These are phyloP conservation scores for Fragum sueziense DNA, from an alignment of 2,888 invertebrate species.

Conservation along the genomic window DNA sequence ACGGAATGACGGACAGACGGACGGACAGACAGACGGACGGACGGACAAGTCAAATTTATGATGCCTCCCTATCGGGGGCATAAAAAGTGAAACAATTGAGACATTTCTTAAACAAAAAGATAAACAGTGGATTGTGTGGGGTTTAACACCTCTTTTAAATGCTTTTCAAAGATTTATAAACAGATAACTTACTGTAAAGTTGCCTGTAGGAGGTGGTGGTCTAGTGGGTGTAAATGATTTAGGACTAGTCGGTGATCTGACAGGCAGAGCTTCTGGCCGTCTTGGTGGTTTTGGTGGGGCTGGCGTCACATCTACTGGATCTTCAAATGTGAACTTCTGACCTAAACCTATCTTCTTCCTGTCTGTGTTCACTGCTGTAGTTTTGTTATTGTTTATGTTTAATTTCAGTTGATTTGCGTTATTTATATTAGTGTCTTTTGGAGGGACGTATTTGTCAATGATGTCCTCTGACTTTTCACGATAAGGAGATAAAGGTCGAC, in stretches of 20 bases:
- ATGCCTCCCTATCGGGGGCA: too few relatives aligned
- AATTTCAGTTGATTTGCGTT: conserved; percentile 33
- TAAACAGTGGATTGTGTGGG: too few relatives aligned
- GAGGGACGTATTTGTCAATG: conserved; percentile 7
- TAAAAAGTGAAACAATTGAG: too few relatives aligned
- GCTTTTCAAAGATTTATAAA: not conserved
- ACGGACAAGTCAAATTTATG: too few relatives aligned
- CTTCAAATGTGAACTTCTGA: conserved; percentile 60
- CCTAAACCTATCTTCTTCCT: conserved; percentile 65
- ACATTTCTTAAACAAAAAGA: too few relatives aligned
- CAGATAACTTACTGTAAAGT: not conserved
- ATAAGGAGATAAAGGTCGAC: conserved; percentile 40
- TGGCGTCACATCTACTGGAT: conserved; percentile 32
- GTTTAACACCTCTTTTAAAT: too few relatives aligned
- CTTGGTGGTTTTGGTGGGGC: conserved; percentile 30
- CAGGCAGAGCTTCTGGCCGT: not conserved
- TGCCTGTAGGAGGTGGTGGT: conserved; percentile 57
- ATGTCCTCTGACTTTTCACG: conserved; percentile 20
- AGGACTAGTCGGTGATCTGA: conserved; percentile 4
- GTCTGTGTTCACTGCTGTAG: not conserved
- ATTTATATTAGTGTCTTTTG: conserved; percentile 10
- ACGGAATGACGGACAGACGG: too few relatives aligned
- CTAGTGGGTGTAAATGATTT: conserved; percentile 33
- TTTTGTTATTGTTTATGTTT: not conserved
- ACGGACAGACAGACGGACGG: too few relatives aligned